These are phyloP conservation scores for Pristionchus fissidentatus DNA, from an alignment of 2,888 invertebrate species.

Conservation along the genomic window DNA sequence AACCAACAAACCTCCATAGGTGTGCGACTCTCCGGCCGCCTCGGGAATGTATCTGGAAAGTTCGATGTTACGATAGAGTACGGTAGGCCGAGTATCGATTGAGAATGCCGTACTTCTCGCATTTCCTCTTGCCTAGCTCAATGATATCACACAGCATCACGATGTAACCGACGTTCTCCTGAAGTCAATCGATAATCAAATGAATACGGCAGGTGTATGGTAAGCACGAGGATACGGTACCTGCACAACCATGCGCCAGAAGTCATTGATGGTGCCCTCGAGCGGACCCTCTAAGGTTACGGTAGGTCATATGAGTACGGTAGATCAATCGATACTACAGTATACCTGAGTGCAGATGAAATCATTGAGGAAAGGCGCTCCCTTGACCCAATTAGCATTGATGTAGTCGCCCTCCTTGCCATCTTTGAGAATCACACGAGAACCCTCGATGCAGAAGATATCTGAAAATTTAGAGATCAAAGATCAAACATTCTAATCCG, in stretches of 20 bases:
- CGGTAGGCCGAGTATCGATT: neutral
- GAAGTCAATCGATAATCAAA: no score
- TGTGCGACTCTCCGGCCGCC: neutral
- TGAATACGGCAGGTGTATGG: neutral
- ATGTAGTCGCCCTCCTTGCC: slow-evolving; percentile 45
- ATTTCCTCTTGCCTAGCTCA: slow-evolving; percentile 44
- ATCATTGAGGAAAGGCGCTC: slow-evolving; percentile 34
- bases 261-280: neutral
- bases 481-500: neutral
- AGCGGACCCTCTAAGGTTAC: neutral
- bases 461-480: slow-evolving; percentile 37
- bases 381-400: slow-evolving; percentile 40
- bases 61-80: neutral
- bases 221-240: slow-evolving; percentile 26
- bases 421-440: slow-evolving; percentile 39
- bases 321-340: neutral
- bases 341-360: slow-evolving; percentile 42
- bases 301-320: neutral
- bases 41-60: slow-evolving; percentile 39
- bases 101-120: slow-evolving; percentile 24
- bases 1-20: slow-evolving; percentile 1
- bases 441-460: slow-evolving; percentile 37
- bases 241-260: slow-evolving; percentile 43
- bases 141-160: slow-evolving; percentile 41
- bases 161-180: slow-evolving; percentile 46